Conservation (phyloP, 2,113 vertebrate genomes). For the Dipodomys ordii region DNA sequence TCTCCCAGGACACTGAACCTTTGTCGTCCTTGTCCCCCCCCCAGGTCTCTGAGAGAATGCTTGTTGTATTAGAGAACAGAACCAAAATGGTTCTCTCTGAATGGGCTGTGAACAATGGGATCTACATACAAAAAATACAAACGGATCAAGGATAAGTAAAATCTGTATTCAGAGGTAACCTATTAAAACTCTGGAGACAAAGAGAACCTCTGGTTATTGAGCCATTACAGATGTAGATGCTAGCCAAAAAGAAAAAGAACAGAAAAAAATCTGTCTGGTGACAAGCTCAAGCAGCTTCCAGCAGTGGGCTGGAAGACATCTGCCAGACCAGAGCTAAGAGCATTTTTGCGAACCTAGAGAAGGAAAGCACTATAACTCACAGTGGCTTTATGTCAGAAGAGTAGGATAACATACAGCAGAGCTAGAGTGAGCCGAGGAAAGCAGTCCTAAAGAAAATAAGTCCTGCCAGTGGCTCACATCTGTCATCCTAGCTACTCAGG, state of each 20-base stretch:
- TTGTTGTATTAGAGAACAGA: constrained; percentile 1
- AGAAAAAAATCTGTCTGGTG: background rate
- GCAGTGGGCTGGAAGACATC: background rate
- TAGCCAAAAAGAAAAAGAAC: background rate
- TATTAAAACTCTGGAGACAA: background rate
- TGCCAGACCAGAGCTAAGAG: background rate
- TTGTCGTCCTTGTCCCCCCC: background rate
- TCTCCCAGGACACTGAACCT: background rate
- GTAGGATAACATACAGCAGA: background rate
- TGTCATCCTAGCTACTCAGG: no score
- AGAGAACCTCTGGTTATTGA: background rate
- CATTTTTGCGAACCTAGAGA: background rate
- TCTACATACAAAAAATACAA: constrained; percentile 26
- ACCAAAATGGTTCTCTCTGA: constrained; percentile 3
- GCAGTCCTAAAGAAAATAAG: background rate
- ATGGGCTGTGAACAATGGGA: background rate
- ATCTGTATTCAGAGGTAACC: background rate
- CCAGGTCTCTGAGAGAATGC: constrained; percentile 26
- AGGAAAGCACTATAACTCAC: background rate
- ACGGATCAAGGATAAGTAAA: constrained; percentile 43
- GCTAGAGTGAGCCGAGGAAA: background rate
- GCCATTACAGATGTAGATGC: background rate
- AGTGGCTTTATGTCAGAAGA: background rate
- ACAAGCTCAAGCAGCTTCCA: background rate
- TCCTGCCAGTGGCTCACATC: no score